A percentile compares a stretch with the other conserved stretches of the same genome.
phyloP scores from a whole-genome alignment of 2,797 vertebrate species.

The Synaphobranchus kaupii region DNA sequence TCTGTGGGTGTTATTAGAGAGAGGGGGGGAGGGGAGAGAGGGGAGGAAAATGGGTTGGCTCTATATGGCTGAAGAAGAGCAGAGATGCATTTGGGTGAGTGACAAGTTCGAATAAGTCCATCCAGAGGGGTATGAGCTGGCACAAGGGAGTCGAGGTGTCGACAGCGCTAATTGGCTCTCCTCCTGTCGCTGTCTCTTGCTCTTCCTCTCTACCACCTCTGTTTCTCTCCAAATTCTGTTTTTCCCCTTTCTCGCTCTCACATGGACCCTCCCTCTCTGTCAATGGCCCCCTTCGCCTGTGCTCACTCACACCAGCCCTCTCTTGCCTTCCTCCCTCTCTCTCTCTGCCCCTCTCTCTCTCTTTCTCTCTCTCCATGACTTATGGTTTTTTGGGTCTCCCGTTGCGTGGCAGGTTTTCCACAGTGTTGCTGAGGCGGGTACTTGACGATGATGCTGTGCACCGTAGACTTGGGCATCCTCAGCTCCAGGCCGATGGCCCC shows the following conservation, averaged over 20 bases:
- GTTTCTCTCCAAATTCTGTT: neutral
- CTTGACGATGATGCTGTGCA: slow-evolving; percentile 85
- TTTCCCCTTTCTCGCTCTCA: neutral
- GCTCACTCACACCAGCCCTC: slow-evolving; percentile 27
- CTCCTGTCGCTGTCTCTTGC: neutral
- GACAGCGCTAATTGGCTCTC: neutral
- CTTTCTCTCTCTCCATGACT: slow-evolving; percentile 34
- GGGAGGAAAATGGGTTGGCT: neutral
- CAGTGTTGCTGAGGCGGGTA: slow-evolving; percentile 82
- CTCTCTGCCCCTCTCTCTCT: neutral
- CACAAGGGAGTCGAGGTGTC: neutral
- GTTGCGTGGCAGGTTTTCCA: slow-evolving; percentile 80
- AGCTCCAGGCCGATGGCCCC: slow-evolving; percentile 80
- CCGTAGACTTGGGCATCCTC: slow-evolving; percentile 81
- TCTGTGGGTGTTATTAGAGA: neutral
- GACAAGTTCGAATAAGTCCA: neutral
- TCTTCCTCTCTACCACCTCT: neutral
- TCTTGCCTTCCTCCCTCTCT: slow-evolving; percentile 38
- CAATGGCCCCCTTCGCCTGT: neutral
- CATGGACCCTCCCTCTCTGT: neutral
- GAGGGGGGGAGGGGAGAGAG: neutral
- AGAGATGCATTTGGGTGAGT: neutral
- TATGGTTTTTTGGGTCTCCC: slow-evolving; percentile 79
- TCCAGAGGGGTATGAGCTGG: neutral
- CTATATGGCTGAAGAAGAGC: neutral